phyloP scores from a whole-genome alignment of 2,888 invertebrate species.

The Metallyticus violacea region DNA sequence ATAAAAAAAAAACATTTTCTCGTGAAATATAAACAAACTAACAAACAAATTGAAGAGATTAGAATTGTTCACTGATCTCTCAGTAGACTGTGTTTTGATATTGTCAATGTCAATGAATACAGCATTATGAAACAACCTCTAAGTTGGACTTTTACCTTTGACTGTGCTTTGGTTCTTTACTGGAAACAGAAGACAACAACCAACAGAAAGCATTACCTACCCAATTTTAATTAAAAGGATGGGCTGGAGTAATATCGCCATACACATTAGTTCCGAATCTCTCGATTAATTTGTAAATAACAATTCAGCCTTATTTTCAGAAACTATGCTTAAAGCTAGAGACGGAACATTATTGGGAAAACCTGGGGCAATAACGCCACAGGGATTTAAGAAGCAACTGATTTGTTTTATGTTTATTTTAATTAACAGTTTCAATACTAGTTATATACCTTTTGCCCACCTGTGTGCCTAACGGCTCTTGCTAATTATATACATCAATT shows the following conservation, averaged over 20 bases:
- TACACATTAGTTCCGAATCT: too few relatives aligned
- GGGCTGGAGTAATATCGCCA: too few relatives aligned
- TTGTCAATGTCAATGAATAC: too few relatives aligned
- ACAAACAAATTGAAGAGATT: too few relatives aligned
- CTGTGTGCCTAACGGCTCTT: not conserved
- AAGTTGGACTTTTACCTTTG: too few relatives aligned
- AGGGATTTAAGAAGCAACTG: not conserved
- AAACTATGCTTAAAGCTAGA: not conserved
- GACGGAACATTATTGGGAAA: not conserved
- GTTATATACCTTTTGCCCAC: not conserved
- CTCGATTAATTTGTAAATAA: not conserved
- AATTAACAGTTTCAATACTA: not conserved
- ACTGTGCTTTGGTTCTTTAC: not conserved
- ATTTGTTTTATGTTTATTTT: not conserved
- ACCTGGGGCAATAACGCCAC: not conserved
- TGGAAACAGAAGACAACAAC: not conserved
- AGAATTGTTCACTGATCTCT: too few relatives aligned
- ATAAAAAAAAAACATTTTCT: too few relatives aligned
- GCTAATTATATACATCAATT: not conserved
- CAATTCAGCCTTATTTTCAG: not conserved
- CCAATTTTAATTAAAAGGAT: not conserved
- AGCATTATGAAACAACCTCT: too few relatives aligned
- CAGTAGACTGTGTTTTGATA: too few relatives aligned
- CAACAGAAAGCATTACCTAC: not conserved
- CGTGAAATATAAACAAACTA: too few relatives aligned